phyloP scores from a whole-genome alignment of 2,888 invertebrate genomes.

The Lasioglossum leucozonium region DNA sequence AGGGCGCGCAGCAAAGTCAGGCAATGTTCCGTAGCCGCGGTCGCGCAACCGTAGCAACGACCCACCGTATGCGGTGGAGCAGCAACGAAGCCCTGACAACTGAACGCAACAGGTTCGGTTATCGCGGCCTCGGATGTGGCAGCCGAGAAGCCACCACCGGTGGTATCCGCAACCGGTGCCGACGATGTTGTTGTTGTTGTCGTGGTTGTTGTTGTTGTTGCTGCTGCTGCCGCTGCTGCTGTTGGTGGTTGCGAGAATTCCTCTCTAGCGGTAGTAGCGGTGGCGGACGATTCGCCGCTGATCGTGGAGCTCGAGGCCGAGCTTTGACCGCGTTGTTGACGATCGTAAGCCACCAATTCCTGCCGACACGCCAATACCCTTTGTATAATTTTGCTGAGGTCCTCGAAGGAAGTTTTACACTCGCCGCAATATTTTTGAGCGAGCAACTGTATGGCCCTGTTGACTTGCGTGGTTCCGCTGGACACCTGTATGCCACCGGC shows the following conservation, averaged over 20 bases:
- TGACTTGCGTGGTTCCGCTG: conserved; percentile 88
- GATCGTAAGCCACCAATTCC: conserved; percentile 96
- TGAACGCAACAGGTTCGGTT: conserved; percentile 2
- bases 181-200: background rate
- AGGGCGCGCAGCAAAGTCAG: conserved; percentile 95
- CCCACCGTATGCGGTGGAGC: conserved; percentile 80
- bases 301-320: background rate
- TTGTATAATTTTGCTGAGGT: conserved; percentile 95
- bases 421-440: conserved; percentile 98
- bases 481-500: conserved; percentile 81
- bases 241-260: background rate
- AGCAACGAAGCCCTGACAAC: background rate
- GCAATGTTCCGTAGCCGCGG: conserved; percentile 97
- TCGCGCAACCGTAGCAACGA: conserved; percentile 94
- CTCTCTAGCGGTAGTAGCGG: background rate
- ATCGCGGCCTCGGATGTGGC: background rate
- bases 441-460: conserved; percentile 96
- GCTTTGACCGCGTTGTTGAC: conserved; percentile 89
- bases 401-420: conserved; percentile 97
- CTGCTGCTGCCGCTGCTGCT: background rate
- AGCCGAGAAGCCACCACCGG: background rate
- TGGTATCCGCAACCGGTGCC: background rate
- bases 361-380: conserved; percentile 95
- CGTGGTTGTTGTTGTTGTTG: background rate
- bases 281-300: conserved; percentile 31